Base-by-base conservation (phyloP, 2,113 vertebrate genomes). In the Peromyscus californicus region DNA sequence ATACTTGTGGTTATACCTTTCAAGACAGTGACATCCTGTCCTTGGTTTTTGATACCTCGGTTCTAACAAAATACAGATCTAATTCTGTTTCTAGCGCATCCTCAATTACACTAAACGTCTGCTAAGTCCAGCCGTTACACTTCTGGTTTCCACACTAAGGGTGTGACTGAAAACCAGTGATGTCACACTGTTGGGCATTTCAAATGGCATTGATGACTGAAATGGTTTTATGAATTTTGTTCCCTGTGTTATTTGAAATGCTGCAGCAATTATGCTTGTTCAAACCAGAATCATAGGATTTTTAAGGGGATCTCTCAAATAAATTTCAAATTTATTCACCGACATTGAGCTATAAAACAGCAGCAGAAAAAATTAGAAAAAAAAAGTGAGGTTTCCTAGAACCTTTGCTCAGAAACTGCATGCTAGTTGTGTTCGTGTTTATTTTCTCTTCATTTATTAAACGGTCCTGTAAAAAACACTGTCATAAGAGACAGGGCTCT, bases 271-370 rank as follows among this genome's bases (percentile, higher is more conserved):
- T 69, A 0, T 90, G 9, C 10, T 17, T 48, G 17, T 48, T 21
- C 72, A 94, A 87, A 93, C 76, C 36, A 42, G 42, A 96, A 84
- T 76, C 33, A 7, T 42, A 24, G 59, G 54, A 75, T 57, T 76
- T 76, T 31, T 48, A n/a, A 6, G 0, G 72, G 12, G 36, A 59
- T 83, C 6, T 48, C 57, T 75, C 57, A 26, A 42, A 86, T 54
- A 90, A 90, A n/a, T 63, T 90, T 92, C 21, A 92, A 39, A 78
- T 95, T 51, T 88, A 83, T 88, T 90, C 33, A 84, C 0, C 83
- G 89, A 92, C 61, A 70, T 11, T 24, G 65, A 79, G 7, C 61
- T 89, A 67, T 75, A 89, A 91, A 24, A 90, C 24, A 92, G 26
- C 13, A 70, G 61, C 75, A 93, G 45, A 89, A 88, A 93, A 78